These are phyloP conservation scores for Hymenopus coronatus DNA, from an alignment of 2,888 invertebrate species.

Conservation along the genomic window DNA sequence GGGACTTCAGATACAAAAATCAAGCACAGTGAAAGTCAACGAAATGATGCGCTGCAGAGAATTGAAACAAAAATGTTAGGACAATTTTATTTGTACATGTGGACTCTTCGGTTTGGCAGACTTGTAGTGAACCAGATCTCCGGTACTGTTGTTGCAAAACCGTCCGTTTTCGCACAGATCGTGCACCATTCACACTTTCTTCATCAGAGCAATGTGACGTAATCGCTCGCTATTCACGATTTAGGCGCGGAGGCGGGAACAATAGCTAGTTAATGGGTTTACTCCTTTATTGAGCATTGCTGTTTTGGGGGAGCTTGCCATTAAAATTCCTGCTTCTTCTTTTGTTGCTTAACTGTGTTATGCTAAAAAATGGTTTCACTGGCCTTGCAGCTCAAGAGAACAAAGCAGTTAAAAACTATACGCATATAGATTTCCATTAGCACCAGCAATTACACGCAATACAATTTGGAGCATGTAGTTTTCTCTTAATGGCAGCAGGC, in stretches of 20 bases:
- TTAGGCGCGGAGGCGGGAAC: neutral
- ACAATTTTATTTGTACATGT: no score
- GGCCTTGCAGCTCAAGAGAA: neutral
- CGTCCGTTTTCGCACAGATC: neutral
- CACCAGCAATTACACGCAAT: neutral
- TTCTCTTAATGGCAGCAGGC: neutral
- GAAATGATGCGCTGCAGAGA: no score
- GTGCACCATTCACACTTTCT: neutral
- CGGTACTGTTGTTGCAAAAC: neutral
- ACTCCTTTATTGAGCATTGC: neutral
- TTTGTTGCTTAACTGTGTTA: neutral
- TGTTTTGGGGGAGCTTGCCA: neutral
- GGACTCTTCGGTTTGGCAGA: no score
- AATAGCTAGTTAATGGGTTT: neutral
- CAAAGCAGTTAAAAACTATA: no score
- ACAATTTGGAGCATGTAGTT: neutral
- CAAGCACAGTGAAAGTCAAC: no score
- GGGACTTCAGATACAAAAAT: no score
- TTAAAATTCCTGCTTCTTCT: neutral
- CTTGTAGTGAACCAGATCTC: neutral
- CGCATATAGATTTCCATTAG: neutral
- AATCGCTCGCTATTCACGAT: neutral
- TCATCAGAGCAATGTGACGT: neutral
- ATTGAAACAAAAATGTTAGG: no score
- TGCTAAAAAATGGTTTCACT: neutral